Evolutionary conservation across 2,113 vertebrate genomes (phyloP), one percentile per base, ranked within the genome.

Genomic region (Gracilinanus agilis): DNA sequence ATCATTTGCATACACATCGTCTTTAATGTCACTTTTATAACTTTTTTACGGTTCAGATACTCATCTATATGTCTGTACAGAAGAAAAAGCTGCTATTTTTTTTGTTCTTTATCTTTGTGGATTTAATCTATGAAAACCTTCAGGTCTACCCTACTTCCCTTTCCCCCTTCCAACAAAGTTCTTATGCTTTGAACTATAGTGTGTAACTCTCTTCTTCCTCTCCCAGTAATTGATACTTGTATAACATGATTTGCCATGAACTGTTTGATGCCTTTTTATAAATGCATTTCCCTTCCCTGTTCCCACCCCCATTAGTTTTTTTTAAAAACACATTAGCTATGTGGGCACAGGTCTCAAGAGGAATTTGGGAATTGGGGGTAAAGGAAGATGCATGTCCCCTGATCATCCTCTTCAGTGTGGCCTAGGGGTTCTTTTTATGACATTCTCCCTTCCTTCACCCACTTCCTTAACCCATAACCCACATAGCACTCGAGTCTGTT

Each of bases 41-140:
- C 99, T 99, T 99, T 99, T 99, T 99, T 99, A 99, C 98, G 97
- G 98, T 99, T 99, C 99, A 99, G 98, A 99, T 99, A 99, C 99
- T 99, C 99, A 99, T 99, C 99, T 99, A 99, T 99, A 99, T 99
- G 99, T 99, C 99, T 99, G 99, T 99, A 99, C 99, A 99, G 99
- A 99, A 99, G 99, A 98, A 99, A 99, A 99, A 99, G 99, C 99
- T 99, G 99, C 99, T 99, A 99, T 99, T 99, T 99, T 99, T 98
- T 98, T 99, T 99, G 99, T 99, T 99, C 98, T 98, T 99, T 99
- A 99, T 99, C 99, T 99, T 99, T 99, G 99, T 99, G 98, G 98
- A 99, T 99, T 98, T 99, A 99, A 99, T 99, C 98, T 99, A 99
- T 98, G 98, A 98, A 98, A 99, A 99, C 98, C 98, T 99, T 99